Conservation (phyloP, 2,113 vertebrate species). For the Lepus timidus region DNA sequence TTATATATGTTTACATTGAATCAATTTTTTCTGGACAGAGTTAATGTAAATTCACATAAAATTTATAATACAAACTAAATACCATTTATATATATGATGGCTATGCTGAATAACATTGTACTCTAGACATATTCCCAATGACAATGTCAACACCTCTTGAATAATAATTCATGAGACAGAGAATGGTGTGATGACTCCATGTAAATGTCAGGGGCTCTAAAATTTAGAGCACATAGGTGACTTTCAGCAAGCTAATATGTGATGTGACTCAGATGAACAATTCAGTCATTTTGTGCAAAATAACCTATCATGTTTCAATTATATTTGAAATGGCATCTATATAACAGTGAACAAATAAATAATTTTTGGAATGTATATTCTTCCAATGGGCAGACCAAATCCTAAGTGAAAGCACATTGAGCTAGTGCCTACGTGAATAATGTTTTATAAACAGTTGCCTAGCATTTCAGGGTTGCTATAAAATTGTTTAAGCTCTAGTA, state of each 20-base stretch:
- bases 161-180: not conserved
- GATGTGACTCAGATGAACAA: not conserved
- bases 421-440: not conserved
- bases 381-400: not conserved
- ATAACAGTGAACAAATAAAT: not conserved
- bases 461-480: not conserved
- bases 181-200: not conserved
- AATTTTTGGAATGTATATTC: not conserved
- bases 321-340: not conserved
- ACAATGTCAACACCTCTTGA: not conserved
- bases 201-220: not conserved
- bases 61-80: constrained; percentile 1
- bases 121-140: constrained; percentile 26
- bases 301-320: not conserved
- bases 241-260: not conserved
- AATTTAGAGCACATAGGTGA: not conserved
- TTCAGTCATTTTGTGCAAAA: not conserved
- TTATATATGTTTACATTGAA: not conserved
- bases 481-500: not conserved
- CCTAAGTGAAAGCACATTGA: not conserved
- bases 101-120: not conserved
- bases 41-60: not conserved
- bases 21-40: not conserved
- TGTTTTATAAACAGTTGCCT: not conserved
- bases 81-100: not conserved